A percentile compares a stretch with the other conserved stretches of the same genome.
Evolutionary conservation across 1,140 invertebrate species (phyloP).

Genomic region (Rhagoletis pomonella): DNA sequence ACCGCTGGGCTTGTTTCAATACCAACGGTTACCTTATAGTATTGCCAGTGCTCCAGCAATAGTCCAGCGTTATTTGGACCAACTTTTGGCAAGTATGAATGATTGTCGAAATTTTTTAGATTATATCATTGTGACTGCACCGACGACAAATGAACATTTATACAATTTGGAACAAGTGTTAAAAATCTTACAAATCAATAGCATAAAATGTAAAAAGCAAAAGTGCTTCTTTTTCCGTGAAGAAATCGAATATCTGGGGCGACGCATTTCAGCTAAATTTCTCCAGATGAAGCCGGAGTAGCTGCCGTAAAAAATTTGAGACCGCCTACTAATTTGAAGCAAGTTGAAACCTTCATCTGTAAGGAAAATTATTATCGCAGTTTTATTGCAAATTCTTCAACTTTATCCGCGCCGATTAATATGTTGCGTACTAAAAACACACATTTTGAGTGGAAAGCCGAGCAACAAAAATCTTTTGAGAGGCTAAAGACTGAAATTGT

Average conservation of each 20-base stretch:
- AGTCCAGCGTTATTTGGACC: not conserved
- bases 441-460: no score
- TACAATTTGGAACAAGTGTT: not conserved
- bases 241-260: constrained; percentile 3
- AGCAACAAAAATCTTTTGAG: no score
- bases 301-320: not conserved
- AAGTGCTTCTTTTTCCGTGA: not conserved
- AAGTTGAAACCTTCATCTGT: not conserved
- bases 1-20: no score
- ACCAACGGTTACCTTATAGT: not conserved
- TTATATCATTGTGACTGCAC: not conserved
- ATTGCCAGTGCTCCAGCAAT: constrained; percentile 11
- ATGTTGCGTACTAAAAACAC: no score
- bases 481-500: no score
- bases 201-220: not conserved
- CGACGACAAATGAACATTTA: not conserved
- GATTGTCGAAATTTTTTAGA: no score
- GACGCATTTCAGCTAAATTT: not conserved
- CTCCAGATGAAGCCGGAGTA: not conserved
- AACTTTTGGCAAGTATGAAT: not conserved
- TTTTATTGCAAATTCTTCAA: no score
- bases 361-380: no score
- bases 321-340: constrained; percentile 7
- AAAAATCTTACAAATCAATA: not conserved
- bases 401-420: no score